A percentile compares a stretch with the other conserved stretches of the same genome.
Conservation (phyloP, 2,113 vertebrate genomes). For the Pollachius pollachius region DNA sequence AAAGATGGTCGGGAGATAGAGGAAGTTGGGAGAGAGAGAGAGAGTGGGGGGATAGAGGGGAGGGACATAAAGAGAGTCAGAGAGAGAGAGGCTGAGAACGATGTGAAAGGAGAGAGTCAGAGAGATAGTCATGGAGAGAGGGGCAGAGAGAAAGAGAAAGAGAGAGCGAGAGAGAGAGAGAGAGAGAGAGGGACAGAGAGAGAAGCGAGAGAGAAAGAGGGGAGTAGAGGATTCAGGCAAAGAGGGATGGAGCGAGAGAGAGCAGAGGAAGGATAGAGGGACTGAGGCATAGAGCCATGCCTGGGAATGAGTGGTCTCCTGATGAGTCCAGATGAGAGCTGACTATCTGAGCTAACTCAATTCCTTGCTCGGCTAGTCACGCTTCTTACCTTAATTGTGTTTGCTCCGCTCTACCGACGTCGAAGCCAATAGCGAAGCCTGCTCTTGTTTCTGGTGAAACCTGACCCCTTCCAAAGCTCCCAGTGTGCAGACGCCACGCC, state of each 20-base stretch:
- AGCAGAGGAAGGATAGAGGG: background rate
- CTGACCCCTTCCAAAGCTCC: constrained; percentile 26
- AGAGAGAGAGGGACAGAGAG: background rate
- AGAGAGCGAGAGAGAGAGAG: background rate
- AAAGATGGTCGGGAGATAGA: too few relatives aligned
- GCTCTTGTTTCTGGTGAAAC: constrained; percentile 51
- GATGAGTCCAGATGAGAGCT: constrained; percentile 61
- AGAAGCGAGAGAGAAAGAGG: constrained; percentile 6
- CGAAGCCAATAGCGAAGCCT: background rate
- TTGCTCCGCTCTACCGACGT: constrained; percentile 56
- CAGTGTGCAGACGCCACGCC: constrained; percentile 37
- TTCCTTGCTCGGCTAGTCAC: constrained; percentile 67
- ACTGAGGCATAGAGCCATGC: constrained; percentile 30
- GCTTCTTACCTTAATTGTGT: constrained; percentile 56
- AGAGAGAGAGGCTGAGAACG: too few relatives aligned
- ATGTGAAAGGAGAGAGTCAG: too few relatives aligned
- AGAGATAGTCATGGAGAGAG: background rate
- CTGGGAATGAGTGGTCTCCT: constrained; percentile 56
- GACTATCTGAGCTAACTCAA: constrained; percentile 61
- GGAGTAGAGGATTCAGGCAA: constrained; percentile 5
- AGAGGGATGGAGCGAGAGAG: background rate
- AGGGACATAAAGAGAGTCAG: too few relatives aligned
- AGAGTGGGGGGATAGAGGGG: too few relatives aligned
- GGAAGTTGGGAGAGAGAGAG: background rate
- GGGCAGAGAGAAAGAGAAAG: constrained; percentile 5